Conservation (phyloP, 1,140 invertebrate species). For the Leptopilina boulardi region DNA sequence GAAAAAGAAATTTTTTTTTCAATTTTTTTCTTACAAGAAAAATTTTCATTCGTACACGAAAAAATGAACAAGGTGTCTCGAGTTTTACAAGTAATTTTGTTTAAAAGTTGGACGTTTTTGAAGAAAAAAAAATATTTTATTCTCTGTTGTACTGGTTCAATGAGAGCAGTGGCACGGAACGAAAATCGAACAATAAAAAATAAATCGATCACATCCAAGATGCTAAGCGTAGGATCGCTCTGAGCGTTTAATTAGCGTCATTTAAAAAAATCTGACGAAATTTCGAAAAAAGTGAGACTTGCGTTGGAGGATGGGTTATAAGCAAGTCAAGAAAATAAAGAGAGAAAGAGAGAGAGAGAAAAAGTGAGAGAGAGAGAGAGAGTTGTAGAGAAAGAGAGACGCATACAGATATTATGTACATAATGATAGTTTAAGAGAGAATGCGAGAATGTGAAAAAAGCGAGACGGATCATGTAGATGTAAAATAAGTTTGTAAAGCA, state of each 20-base stretch:
- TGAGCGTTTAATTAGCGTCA: constrained; percentile 45
- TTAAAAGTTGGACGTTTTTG: background rate
- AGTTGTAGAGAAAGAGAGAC: constrained; percentile 8
- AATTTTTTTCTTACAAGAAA: no score
- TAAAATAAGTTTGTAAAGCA: constrained; percentile 13
- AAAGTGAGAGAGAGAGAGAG: constrained; percentile 25
- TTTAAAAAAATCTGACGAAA: constrained; percentile 43
- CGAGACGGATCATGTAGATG: constrained; percentile 15
- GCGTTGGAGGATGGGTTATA: constrained; percentile 32
- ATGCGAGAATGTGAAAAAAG: constrained; percentile 5
- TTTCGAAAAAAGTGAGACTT: constrained; percentile 37
- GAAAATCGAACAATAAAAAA: constrained; percentile 52
- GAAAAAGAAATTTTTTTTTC: no score
- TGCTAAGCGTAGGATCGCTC: constrained; percentile 42
- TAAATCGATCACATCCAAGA: constrained; percentile 52
- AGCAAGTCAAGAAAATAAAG: constrained; percentile 35
- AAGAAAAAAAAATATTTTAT: background rate
- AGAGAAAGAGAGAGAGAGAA: constrained; percentile 42
- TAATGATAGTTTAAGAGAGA: constrained; percentile 49
- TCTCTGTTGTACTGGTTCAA: constrained; percentile 35
- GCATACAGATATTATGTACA: constrained; percentile 58
- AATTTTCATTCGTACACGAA: no score
- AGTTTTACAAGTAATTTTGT: background rate
- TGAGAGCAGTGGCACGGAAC: constrained; percentile 46
- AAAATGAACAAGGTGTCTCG: no score